Percentiles rank a stretch among this genome's conserved stretches.
These are phyloP conservation scores for Potamilus streckersoni DNA, from an alignment of 1,140 invertebrate genomes.

Conservation along the genomic window DNA sequence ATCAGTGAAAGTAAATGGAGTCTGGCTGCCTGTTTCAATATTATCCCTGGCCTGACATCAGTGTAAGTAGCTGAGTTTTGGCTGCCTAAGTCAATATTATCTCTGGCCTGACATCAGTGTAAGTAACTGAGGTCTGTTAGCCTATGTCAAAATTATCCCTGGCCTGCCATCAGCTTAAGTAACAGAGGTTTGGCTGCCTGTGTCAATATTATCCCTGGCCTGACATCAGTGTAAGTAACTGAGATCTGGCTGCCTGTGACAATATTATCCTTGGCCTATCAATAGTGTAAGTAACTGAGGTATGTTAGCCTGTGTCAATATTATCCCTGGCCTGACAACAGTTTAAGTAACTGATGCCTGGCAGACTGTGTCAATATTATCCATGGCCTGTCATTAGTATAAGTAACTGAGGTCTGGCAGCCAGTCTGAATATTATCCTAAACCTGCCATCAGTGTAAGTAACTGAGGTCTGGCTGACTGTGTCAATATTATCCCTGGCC, in stretches of 20 bases:
- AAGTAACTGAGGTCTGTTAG: too few relatives aligned
- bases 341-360: slow-evolving; percentile 77
- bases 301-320: slow-evolving; percentile 92
- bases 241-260: slow-evolving; percentile 90
- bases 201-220: too few relatives aligned
- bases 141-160: too few relatives aligned
- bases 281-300: slow-evolving; percentile 79
- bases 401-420: slow-evolving; percentile 76
- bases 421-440: slow-evolving; percentile 93
- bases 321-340: slow-evolving; percentile 87
- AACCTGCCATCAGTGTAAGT: slow-evolving; percentile 30
- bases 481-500: slow-evolving; percentile 90
- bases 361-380: slow-evolving; percentile 77
- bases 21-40: slow-evolving; percentile 93
- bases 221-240: too few relatives aligned
- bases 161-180: too few relatives aligned
- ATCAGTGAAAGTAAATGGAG: slow-evolving; percentile 54
- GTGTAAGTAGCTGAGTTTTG: too few relatives aligned
- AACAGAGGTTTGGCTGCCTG: too few relatives aligned
- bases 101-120: too few relatives aligned
- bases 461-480: slow-evolving; percentile 77
- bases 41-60: slow-evolving; percentile 86
- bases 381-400: slow-evolving; percentile 69
- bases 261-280: slow-evolving; percentile 90
- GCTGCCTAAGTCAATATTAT: too few relatives aligned